Base-by-base conservation (phyloP, 1,140 invertebrate genomes). In the Vollenhovia emeryi region DNA sequence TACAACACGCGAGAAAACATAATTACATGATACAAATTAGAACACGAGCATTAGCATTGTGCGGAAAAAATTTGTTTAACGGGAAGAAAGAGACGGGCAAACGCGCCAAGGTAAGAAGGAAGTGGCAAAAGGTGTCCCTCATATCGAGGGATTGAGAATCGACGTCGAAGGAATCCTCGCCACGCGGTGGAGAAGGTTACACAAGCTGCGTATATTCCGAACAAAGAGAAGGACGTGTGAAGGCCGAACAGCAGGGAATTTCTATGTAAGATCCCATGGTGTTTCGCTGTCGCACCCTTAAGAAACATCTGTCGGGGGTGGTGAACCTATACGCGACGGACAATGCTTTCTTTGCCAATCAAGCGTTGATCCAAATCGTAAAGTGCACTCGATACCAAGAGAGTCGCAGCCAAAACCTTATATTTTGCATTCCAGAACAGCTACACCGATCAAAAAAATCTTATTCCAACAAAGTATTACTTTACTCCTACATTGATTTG, bases 231-330 rank as follows among this genome's bases (percentile, higher is more conserved):
- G 59, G 64, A 48, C 52, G 13, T 36, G 30, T 6, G 79, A 86
- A 68, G 88, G 73, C 33, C 57, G 87, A 52, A 50, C 45, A 15
- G 24, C 57, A 60, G 71, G 79, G 87, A 89, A 89, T 62, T 76
- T 87, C 78, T 84, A 33, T 15, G 66, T 57, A 79, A 60, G 60
- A 33, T 71, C 66, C 68, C 73, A 43, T 66, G 40, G 30, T 43
- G 24, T 15, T 57, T 50, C n/a, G 62, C 15, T 62, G 33, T 45
- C 45, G 27, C 50, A 50, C 64, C 68, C 78, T 84, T 52, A 50
- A 82, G 80, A 88, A 90, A 89, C 89, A 90, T 89, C 89, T 89
- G 89, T 86, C 88, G 62, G 50, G 45, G 59, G 24, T 43, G 78
- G 52, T 13, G n/a, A 48, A 80, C 86, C 73, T 69, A 55, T n/a